These are phyloP conservation scores for Nixonia krombeini DNA, from an alignment of 1,140 invertebrate genomes.

Conservation along the genomic window DNA sequence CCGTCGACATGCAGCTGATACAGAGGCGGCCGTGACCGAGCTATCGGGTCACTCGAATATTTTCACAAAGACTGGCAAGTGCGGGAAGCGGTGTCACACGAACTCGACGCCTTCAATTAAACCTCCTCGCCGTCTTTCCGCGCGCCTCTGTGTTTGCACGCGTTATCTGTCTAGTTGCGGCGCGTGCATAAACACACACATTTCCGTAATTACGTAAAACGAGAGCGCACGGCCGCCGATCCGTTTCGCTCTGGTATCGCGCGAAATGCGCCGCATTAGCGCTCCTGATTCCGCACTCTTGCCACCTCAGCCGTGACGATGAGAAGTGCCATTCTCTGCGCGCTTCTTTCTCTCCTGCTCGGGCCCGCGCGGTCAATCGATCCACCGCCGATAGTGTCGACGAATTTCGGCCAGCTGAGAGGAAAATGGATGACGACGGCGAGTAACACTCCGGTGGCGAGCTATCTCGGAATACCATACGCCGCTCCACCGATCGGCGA, in stretches of 20 bases:
- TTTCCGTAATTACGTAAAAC: slow-evolving; percentile 14
- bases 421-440: slow-evolving; percentile 53
- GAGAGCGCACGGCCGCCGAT: slow-evolving; percentile 9
- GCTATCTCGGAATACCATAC: slow-evolving; percentile 63
- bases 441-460: slow-evolving; percentile 25
- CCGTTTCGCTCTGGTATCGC: too few species aligned
- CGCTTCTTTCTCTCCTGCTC: background rate
- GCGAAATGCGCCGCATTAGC: slow-evolving; percentile 2
- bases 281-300: too few species aligned
- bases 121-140: too few species aligned
- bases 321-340: too few species aligned
- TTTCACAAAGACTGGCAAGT: slow-evolving; percentile 39
- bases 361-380: too few species aligned
- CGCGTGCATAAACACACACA: background rate
- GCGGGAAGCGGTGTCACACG: slow-evolving; percentile 23
- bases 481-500: slow-evolving; percentile 55
- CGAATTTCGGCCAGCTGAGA: slow-evolving; percentile 49
- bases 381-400: slow-evolving; percentile 19
- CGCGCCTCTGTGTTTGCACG: slow-evolving; percentile 11
- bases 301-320: slow-evolving; percentile 4
- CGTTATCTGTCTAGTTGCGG: slow-evolving; percentile 5
- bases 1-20: slow-evolving; percentile 35
- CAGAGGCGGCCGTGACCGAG: too few species aligned
- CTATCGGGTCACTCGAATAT: slow-evolving; percentile 38
- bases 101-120: slow-evolving; percentile 25